These are phyloP conservation scores for Perodicticus potto DNA, from an alignment of 2,797 vertebrate genomes.

Conservation along the genomic window DNA sequence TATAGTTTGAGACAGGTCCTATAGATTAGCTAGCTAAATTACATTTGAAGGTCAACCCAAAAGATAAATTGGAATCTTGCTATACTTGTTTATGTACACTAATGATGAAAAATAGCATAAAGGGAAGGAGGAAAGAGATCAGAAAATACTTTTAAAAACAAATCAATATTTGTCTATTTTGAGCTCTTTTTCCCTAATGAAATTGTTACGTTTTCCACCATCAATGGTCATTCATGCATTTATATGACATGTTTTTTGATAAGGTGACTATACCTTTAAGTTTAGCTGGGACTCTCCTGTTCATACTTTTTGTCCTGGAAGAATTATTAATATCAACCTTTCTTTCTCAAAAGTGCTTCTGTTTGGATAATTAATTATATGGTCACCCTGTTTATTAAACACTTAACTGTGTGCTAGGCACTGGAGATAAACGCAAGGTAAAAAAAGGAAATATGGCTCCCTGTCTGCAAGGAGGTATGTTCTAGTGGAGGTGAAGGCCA, in stretches of 20 bases:
- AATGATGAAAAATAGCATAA: background rate
- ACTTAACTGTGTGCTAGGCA: background rate
- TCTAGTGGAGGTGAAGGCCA: background rate
- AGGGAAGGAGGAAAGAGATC: background rate
- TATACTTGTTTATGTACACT: background rate
- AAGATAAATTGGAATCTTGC: background rate
- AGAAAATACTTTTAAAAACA: background rate
- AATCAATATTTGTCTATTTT: conserved; percentile 24
- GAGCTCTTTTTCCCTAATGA: background rate
- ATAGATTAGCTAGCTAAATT: background rate
- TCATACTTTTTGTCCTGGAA: background rate
- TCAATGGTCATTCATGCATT: background rate
- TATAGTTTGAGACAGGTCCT: background rate
- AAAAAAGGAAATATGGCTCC: background rate
- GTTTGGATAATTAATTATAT: background rate
- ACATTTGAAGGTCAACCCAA: conserved; percentile 7
- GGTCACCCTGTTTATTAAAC: background rate
- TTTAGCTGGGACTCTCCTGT: background rate
- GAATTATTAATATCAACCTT: background rate
- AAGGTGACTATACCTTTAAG: background rate
- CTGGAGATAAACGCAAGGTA: background rate
- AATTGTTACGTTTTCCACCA: background rate
- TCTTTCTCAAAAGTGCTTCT: background rate
- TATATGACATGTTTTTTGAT: background rate
- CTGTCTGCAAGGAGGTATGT: background rate